Evolutionary conservation across 2,888 invertebrate genomes (phyloP).

Genomic region (Linnaemya vulpina): DNA sequence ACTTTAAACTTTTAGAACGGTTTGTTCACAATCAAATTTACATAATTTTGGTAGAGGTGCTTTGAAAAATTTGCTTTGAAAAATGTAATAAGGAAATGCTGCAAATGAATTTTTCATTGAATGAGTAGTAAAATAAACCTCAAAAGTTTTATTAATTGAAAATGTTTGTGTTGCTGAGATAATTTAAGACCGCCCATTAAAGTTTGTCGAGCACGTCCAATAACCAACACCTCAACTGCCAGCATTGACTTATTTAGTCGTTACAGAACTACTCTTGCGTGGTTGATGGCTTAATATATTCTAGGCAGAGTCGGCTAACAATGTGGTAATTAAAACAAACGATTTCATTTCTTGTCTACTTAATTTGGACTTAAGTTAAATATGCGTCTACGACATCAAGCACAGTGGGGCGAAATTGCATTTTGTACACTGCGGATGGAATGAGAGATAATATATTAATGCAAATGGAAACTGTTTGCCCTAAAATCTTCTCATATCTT

Average conservation of each 20-base stretch:
- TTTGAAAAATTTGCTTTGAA: neutral
- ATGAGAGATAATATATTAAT: too few relatives aligned
- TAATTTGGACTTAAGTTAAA: neutral
- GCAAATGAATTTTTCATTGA: slow-evolving; percentile 13
- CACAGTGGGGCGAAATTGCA: too few relatives aligned
- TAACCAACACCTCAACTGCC: neutral
- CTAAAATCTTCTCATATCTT: too few relatives aligned
- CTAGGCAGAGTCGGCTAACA: neutral
- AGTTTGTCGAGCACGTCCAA: neutral
- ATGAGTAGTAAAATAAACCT: neutral
- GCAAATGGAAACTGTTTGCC: too few relatives aligned
- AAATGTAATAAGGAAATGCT: slow-evolving; percentile 56
- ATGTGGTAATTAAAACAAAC: neutral
- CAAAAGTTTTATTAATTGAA: neutral
- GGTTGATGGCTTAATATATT: neutral
- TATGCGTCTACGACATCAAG: too few relatives aligned
- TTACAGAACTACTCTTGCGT: neutral
- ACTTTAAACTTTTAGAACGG: slow-evolving; percentile 4
- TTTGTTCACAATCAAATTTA: slow-evolving; percentile 34
- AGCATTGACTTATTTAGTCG: neutral
- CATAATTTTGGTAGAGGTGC: slow-evolving; percentile 35
- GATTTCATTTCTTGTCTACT: neutral
- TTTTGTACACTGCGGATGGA: neutral
- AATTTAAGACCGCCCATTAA: neutral
- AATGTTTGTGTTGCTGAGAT: neutral